These are phyloP conservation scores for Drosophila biarmipes DNA, from an alignment of 1,140 invertebrate species.

Conservation along the genomic window DNA sequence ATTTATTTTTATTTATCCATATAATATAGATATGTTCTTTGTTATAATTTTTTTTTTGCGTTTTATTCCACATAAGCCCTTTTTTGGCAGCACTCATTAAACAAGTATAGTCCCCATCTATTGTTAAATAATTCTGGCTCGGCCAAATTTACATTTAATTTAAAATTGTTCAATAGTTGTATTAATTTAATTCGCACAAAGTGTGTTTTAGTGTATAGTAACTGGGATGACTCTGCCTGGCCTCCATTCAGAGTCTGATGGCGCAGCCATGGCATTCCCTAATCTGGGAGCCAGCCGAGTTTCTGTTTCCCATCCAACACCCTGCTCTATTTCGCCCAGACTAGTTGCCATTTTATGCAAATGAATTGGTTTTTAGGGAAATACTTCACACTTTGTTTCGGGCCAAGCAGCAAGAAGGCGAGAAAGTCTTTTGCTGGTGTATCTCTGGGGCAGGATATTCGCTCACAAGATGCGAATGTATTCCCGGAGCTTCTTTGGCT, in stretches of 20 bases:
- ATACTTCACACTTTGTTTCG: constrained; percentile 72
- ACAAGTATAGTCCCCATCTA: no score
- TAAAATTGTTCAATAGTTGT: no score
- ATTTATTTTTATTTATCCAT: no score
- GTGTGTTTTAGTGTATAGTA: constrained; percentile 1
- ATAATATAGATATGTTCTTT: no score
- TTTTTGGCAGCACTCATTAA: no score
- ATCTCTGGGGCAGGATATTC: constrained; percentile 10
- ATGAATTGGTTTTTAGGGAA: constrained; percentile 82
- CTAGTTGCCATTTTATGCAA: constrained; percentile 78
- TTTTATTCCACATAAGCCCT: no score
- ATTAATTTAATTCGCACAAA: no score
- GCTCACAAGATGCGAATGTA: constrained; percentile 37
- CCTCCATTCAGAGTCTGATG: constrained; percentile 20
- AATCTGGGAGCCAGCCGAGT: constrained; percentile 47
- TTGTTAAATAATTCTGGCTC: no score
- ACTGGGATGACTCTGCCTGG: constrained; percentile 14
- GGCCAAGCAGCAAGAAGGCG: constrained; percentile 3
- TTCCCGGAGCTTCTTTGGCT: constrained; percentile 31
- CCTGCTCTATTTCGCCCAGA: constrained; percentile 32
- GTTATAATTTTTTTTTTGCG: no score
- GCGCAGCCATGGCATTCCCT: constrained; percentile 55
- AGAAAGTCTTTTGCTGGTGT: neutral
- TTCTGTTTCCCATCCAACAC: constrained; percentile 24
- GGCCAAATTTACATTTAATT: no score